Evolutionary conservation across 1,140 invertebrate genomes (phyloP).

Genomic region (Drosophila bocki): DNA sequence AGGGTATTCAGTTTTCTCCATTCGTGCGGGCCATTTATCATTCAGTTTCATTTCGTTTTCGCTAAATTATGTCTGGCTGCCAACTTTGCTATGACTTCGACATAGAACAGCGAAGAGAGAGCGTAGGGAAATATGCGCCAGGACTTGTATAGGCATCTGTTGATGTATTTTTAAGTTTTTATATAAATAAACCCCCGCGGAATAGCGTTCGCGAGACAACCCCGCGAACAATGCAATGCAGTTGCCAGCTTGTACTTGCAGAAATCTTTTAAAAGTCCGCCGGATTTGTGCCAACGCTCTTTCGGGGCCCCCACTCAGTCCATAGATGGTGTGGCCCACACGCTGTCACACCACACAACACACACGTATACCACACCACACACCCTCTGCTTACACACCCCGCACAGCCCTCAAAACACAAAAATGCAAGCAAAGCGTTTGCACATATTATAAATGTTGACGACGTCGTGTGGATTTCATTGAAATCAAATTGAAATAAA

Average conservation of each 20-base stretch:
- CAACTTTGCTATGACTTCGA: conserved; percentile 62
- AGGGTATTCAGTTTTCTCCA: conserved; percentile 46
- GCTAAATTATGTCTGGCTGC: conserved; percentile 69
- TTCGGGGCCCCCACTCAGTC: conserved; percentile 61
- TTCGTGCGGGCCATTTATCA: conserved; percentile 33
- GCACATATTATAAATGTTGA: conserved; percentile 56
- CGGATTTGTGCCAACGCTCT: conserved; percentile 64
- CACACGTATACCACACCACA: not conserved
- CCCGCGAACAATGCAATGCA: conserved; percentile 39
- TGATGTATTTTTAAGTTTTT: conserved; percentile 82
- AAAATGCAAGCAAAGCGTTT: conserved; percentile 50
- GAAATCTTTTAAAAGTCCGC: conserved; percentile 40
- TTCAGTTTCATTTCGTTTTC: conserved; percentile 70
- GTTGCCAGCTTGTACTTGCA: conserved; percentile 30
- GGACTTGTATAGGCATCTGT: conserved; percentile 82
- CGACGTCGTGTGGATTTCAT: conserved; percentile 66
- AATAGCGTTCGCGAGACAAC: conserved; percentile 47
- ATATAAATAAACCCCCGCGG: conserved; percentile 77
- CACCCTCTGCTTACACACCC: conserved; percentile 18
- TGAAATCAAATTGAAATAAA: conserved; percentile 67
- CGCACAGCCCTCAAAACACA: conserved; percentile 14
- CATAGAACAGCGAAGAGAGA: conserved; percentile 35
- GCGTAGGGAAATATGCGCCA: conserved; percentile 65
- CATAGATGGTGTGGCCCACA: conserved; percentile 77
- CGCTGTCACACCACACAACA: conserved; percentile 25